Evolutionary conservation across 2,888 invertebrate genomes (phyloP), one percentile per base, ranked within the genome.

Genomic region (Zootermopsis nevadensis): DNA sequence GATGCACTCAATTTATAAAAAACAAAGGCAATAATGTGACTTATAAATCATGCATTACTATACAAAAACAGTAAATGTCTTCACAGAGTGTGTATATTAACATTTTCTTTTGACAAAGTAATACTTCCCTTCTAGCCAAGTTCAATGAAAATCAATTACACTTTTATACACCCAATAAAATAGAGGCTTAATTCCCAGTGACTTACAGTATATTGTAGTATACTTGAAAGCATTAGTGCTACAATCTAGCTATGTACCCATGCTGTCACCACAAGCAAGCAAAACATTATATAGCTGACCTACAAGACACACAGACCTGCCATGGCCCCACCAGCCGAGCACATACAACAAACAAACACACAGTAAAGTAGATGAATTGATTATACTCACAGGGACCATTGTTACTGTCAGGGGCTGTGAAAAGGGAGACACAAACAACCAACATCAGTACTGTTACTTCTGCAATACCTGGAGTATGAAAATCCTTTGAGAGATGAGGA

Each of bases 321-420:
- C 84, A 82, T 84, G 81, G 27, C 80, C 80, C 38, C 83, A 55
- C 80, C 82, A 83, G 55, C 69, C 86, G 87, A 80, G 76, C 77
- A 81, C 82, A 83, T 80, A 84, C 82, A 85, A 85, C 80, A 85
- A 82, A n/a, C n/a, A n/a, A n/a, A 85, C 80, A 85, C 80, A 83
- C 72, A 83, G 67, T 82, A 81, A 84, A 85, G 80, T 83, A 83
- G 83, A 85, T 82, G 83, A 85, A 85, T 85, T 86, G 85, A 85
- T 84, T 88, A 93, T 95, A 96, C 95, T 96, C 94, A 96, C 95
- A 95, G 92, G 95, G 95, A 91, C 94, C 95, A 93, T 94, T 94
- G 93, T 94, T 94, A 94, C 94, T 94, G 93, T 94, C 94, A 91
- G 94, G 94, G 91, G 95, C 96, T 95, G 95, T 93, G 94, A 92